A percentile compares a stretch with the other conserved stretches of the same genome.
These are phyloP conservation scores for Scolopax rusticola DNA, from an alignment of 2,797 vertebrate genomes.

Conservation along the genomic window DNA sequence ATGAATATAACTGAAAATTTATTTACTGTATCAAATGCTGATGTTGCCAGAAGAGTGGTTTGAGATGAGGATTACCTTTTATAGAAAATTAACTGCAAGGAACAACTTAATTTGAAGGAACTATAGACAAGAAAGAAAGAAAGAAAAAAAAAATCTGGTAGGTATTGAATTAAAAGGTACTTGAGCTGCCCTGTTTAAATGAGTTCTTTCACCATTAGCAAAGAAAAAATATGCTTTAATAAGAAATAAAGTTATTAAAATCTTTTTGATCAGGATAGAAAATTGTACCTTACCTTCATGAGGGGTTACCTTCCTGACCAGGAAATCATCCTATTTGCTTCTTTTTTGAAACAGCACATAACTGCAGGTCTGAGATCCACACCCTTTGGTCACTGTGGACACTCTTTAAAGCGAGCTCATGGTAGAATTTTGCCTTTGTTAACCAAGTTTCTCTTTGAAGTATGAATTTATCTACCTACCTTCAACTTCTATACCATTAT, in stretches of 20 bases:
- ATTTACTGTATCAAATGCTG: constrained; percentile 81
- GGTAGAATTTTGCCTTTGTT: neutral
- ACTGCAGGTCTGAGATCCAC: neutral
- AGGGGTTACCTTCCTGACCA: neutral
- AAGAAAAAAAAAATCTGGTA: neutral
- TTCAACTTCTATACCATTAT: neutral
- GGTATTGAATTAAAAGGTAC: constrained; percentile 52
- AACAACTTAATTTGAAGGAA: constrained; percentile 78
- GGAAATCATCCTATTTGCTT: neutral
- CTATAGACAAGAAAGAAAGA: constrained; percentile 53
- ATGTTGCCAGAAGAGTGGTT: constrained; percentile 76
- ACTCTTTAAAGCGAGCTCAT: neutral
- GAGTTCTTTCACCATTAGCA: constrained; percentile 30
- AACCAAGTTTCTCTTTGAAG: neutral
- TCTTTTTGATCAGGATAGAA: neutral
- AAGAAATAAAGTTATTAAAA: constrained; percentile 42
- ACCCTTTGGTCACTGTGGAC: rapidly evolving
- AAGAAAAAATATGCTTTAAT: neutral
- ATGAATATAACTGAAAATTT: constrained; percentile 80
- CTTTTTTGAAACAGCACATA: rapidly evolving
- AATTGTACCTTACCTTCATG: neutral
- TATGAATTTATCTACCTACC: neutral
- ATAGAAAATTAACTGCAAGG: constrained; percentile 78
- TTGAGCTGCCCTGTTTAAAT: constrained; percentile 57
- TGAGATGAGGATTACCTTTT: constrained; percentile 77